A percentile compares a stretch with the other conserved stretches of the same genome.
These are phyloP conservation scores for Agrotis puta DNA, from an alignment of 2,888 invertebrate genomes.

Conservation along the genomic window DNA sequence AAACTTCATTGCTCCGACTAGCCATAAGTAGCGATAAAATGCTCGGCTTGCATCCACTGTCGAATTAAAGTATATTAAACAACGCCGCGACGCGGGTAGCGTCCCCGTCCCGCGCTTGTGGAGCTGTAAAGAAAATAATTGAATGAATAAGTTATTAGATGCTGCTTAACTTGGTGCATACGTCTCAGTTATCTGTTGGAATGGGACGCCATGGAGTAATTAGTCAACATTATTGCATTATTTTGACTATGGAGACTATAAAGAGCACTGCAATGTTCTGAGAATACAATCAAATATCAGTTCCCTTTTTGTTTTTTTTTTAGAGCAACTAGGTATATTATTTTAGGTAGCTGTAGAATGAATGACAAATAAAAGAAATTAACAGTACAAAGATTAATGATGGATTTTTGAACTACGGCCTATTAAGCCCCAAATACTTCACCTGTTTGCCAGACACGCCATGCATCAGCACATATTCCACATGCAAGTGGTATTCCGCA, in stretches of 20 bases:
- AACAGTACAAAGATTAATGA: no score
- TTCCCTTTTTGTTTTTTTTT: background rate
- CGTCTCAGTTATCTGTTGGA: constrained; percentile 20
- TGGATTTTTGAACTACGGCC: no score
- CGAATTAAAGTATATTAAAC: constrained; percentile 34
- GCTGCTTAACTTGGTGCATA: constrained; percentile 16
- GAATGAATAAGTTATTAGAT: constrained; percentile 42
- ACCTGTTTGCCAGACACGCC: background rate
- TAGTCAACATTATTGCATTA: constrained; percentile 4
- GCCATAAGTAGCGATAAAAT: constrained; percentile 37
- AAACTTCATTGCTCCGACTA: constrained; percentile 36
- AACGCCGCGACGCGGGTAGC: background rate
- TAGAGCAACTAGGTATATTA: no score
- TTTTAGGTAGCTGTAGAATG: no score
- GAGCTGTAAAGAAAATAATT: constrained; percentile 43
- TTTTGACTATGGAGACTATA: background rate
- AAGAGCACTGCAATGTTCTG: background rate
- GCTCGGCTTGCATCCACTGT: constrained; percentile 18
- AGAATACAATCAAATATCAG: no score
- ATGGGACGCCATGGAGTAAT: constrained; percentile 28
- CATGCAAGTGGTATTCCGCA: constrained; percentile 29
- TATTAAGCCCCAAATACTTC: background rate
- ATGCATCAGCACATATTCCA: constrained; percentile 35
- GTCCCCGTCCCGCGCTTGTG: background rate
- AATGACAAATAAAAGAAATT: no score